Percentiles rank a stretch among this genome's conserved stretches.
Evolutionary conservation across 1,140 invertebrate genomes (phyloP).

Genomic region (Archegozetes longisetosus): DNA sequence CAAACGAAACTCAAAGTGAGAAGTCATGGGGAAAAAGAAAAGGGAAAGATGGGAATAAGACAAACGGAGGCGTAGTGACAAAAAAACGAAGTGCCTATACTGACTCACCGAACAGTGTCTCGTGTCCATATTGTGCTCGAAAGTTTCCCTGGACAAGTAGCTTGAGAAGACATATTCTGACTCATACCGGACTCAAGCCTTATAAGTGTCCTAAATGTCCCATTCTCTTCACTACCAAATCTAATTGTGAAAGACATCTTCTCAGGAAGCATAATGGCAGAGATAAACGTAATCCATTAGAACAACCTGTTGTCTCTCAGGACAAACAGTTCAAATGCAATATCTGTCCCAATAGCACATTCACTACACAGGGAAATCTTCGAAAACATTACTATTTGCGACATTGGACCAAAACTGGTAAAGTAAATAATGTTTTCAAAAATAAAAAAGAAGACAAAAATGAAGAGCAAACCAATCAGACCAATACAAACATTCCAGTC

Average conservation of each 20-base stretch:
- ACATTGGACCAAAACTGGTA: slow-evolving; percentile 31
- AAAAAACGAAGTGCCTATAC: slow-evolving; percentile 93
- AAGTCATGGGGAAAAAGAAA: background rate
- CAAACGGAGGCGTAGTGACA: slow-evolving; percentile 19
- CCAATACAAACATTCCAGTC: background rate
- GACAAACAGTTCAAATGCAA: slow-evolving; percentile 66
- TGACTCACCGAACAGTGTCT: slow-evolving; percentile 71
- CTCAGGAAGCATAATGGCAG: slow-evolving; percentile 60
- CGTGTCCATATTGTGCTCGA: slow-evolving; percentile 75
- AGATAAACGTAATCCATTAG: background rate
- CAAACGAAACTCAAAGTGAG: background rate
- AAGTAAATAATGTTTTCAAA: background rate
- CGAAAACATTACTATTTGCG: slow-evolving; percentile 57
- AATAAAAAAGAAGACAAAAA: background rate
- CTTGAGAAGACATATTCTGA: slow-evolving; percentile 72
- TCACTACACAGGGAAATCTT: slow-evolving; percentile 58
- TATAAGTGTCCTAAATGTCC: slow-evolving; percentile 83
- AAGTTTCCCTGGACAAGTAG: slow-evolving; percentile 94
- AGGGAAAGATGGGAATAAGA: background rate
- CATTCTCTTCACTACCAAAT: slow-evolving; percentile 86
- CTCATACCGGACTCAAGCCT: slow-evolving; percentile 88
- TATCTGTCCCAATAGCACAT: slow-evolving; percentile 57
- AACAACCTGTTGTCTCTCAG: slow-evolving; percentile 37
- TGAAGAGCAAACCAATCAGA: too few species aligned
- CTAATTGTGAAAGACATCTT: slow-evolving; percentile 86